Evolutionary conservation across 2,797 vertebrate genomes (phyloP), one percentile per base, ranked within the genome.

Genomic region (Eurystomus glaucurus): DNA sequence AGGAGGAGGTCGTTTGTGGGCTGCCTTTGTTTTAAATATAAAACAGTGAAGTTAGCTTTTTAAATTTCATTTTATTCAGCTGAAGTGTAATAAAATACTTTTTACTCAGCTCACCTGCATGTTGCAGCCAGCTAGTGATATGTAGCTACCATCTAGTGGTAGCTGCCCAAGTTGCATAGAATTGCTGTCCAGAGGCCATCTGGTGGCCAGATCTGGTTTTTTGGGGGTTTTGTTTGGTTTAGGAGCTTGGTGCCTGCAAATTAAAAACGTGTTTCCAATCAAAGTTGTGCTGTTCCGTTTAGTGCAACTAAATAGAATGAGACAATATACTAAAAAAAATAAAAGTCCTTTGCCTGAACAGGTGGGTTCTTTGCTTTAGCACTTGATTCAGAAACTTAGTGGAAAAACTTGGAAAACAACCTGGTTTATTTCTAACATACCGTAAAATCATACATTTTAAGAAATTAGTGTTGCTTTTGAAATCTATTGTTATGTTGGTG

Each of bases 131-230:
- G 46, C 88, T 75, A 68, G 82, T 80, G 75, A 57, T 92, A 51
- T 20, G 65, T 80, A 89, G 61, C 89, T 93, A 62, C 98, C 98
- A 98, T 86, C 98, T 98, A 97, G 98, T 97, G 98, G 97, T 94
- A 86, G 25, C 66, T 94, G 21, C 74, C 21, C 35, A 88, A 6
- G 94, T 94, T 98, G 88, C 98, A 48, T 33, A 17, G 76, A 72
- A 26, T 25, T n/a, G 88, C 8, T 87, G 15, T 71, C 72, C 61
- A 66, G 23, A 58, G 60, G 88, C 88, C 74, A 70, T 80, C 93
- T 95, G 45, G 80, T 85, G 93, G 88, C 39, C 65, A n/a, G 16
- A 22, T 22, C 28, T 37, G 20, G 51, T 29, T 60, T 6, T 51
- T 33, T 33, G 5, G 13, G 14, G 0, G 1, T 14, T 74, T 77